Base-by-base conservation (phyloP, 2,797 vertebrate genomes). In the Thaleichthys pacificus region DNA sequence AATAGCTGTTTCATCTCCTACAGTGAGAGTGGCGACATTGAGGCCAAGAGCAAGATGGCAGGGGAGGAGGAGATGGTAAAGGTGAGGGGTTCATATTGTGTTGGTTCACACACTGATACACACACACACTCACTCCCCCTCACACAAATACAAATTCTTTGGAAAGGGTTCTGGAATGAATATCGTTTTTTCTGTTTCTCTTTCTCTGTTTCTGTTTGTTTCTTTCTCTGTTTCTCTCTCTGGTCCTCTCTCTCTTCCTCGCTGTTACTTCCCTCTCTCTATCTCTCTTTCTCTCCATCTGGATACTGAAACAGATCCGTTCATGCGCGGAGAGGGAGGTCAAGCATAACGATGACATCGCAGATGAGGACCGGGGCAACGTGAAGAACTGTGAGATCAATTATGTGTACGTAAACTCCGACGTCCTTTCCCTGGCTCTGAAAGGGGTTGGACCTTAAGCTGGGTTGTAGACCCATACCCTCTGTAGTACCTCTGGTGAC, bases 1-100 rank as follows among this genome's bases (percentile, higher is more conserved):
- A 98, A 99, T 85, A 96, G 95, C 92, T 95, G 96, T 76, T 99
- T 99, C 86, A 94, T 99, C 86, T 93, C 95, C 76, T 99, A 96
- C 88, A 98, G 96, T 77, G 96, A 98, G 82, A 93, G 89, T 60
- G 97, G 97, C 9, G 97, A 99, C 89, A 96, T 98, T 76, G 95
- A 92, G 89, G 96, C 97, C 82, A 94, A 93, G 86, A 97, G 79
- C 86, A 98, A 96, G 91, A 93, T 92, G 14, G 97, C 97, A 38
- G 95, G 95, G 77, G 94, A 95, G 3, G 95, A 87, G 76, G 97
- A 99, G 92, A 98, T 99, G 92, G 90, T 99, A 86, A 99, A 99
- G 97, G 97, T 98, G 94, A 92, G 57, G 79, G 73, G 63, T 84
- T 68, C 70, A 62, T 68, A 47, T 80, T 83, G 42, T 49, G 26